phyloP scores from a whole-genome alignment of 1,140 invertebrate genomes.

The Acromyrmex charruanus region DNA sequence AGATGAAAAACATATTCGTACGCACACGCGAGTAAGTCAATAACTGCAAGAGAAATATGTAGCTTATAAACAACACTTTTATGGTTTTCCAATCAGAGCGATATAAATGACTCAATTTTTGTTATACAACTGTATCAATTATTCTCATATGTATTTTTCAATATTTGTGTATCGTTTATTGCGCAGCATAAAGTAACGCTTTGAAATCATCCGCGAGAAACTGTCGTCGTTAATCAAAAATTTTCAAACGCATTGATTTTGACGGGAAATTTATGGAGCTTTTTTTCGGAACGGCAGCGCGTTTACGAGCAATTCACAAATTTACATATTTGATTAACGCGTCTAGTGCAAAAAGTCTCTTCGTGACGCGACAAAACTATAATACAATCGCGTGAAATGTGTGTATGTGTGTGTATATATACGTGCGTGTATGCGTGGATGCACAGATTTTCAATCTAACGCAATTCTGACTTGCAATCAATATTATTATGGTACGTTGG shows the following conservation, averaged over 20 bases:
- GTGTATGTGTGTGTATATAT: background rate
- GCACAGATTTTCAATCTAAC: constrained; percentile 49
- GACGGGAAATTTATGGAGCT: constrained; percentile 32
- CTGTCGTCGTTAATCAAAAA: constrained; percentile 50
- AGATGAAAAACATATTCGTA: constrained; percentile 17
- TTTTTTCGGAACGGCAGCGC: constrained; percentile 13
- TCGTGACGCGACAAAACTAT: constrained; percentile 21
- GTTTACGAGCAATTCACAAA: constrained; percentile 53
- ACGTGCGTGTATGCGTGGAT: too few relatives aligned
- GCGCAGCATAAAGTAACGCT: constrained; percentile 13
- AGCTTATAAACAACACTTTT: constrained; percentile 16
- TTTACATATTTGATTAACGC: constrained; percentile 58
- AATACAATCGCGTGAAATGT: constrained; percentile 11
- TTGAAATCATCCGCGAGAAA: constrained; percentile 43
- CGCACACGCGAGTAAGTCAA: background rate
- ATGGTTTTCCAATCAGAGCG: constrained; percentile 12
- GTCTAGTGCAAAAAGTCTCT: constrained; percentile 29
- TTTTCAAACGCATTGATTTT: constrained; percentile 48
- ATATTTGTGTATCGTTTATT: constrained; percentile 41
- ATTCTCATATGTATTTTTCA: constrained; percentile 36
- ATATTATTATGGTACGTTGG: constrained; percentile 46
- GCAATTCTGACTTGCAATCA: constrained; percentile 58
- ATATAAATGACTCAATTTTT: constrained; percentile 26
- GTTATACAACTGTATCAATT: constrained; percentile 9
- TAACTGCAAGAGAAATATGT: constrained; percentile 3